phyloP scores from a whole-genome alignment of 2,113 vertebrate genomes.

The Ciconia maguari region DNA sequence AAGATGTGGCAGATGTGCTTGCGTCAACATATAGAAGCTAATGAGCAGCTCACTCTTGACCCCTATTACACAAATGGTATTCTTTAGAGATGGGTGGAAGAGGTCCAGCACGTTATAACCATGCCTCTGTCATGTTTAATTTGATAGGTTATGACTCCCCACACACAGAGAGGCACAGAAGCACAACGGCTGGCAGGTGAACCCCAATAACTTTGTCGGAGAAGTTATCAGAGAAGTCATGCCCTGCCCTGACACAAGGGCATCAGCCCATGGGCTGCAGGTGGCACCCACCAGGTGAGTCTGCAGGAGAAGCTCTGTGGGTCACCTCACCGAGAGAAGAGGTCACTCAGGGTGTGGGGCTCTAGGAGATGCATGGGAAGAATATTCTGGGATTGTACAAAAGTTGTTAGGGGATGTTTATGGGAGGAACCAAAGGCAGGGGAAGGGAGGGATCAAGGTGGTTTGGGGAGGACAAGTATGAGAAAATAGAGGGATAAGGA shows the following conservation, averaged over 20 bases:
- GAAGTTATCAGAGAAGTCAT: not conserved
- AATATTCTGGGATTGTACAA: not conserved
- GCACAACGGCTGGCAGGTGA: not conserved
- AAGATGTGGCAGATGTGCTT: not conserved
- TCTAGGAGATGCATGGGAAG: not conserved
- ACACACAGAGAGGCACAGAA: not conserved
- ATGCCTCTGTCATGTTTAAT: not conserved
- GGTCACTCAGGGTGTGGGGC: not conserved
- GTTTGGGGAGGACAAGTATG: not conserved
- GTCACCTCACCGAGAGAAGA: not conserved
- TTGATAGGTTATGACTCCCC: not conserved
- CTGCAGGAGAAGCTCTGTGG: not conserved
- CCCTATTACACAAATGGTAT: not conserved
- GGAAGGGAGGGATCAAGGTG: not conserved
- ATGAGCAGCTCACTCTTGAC: not conserved
- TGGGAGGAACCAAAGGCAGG: not conserved
- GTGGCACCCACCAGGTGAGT: not conserved
- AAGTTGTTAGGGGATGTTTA: not conserved
- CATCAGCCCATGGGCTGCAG: not conserved
- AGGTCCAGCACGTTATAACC: rapidly evolving
- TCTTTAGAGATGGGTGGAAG: not conserved
- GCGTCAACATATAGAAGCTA: not conserved
- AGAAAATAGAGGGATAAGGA: not conserved
- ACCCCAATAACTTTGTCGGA: not conserved
- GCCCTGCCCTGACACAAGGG: not conserved